Evolutionary conservation across 53 echinoderm and acorn worm species (phyloP).

Genomic region (Luidia sarsii): DNA sequence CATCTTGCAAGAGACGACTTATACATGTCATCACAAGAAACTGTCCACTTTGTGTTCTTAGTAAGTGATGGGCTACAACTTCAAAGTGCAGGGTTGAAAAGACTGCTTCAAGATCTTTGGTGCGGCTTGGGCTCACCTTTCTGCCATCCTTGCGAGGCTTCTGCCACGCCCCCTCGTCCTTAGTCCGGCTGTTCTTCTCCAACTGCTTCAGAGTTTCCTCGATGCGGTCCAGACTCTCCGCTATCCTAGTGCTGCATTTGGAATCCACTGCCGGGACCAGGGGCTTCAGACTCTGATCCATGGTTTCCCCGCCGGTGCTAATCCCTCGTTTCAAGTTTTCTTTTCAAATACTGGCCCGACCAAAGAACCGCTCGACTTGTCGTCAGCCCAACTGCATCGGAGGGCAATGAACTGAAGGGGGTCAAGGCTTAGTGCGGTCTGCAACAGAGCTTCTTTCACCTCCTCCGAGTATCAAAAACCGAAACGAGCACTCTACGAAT

Average conservation of each 20-base stretch:
- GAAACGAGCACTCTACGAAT: no score
- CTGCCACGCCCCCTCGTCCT: conserved; percentile 74
- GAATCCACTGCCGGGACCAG: conserved; percentile 17
- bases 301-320: background rate
- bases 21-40: no score
- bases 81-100: no score
- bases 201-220: conserved; percentile 73
- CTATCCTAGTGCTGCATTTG: conserved; percentile 18
- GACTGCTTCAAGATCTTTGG: no score
- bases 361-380: background rate
- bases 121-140: conserved; percentile 57
- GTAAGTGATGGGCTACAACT: no score
- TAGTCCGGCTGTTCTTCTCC: conserved; percentile 68
- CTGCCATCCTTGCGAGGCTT: conserved; percentile 70
- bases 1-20: no score
- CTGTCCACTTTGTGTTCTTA: no score
- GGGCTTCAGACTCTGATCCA: conserved; percentile 40
- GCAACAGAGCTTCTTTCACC: no score
- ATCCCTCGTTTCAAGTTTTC: background rate
- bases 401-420: background rate
- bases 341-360: no score
- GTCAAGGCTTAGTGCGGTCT: background rate
- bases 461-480: no score
- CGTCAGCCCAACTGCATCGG: background rate
- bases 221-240: conserved; percentile 55